These are phyloP conservation scores for Watsonalla binaria DNA, from an alignment of 2,888 invertebrate genomes.

Conservation along the genomic window DNA sequence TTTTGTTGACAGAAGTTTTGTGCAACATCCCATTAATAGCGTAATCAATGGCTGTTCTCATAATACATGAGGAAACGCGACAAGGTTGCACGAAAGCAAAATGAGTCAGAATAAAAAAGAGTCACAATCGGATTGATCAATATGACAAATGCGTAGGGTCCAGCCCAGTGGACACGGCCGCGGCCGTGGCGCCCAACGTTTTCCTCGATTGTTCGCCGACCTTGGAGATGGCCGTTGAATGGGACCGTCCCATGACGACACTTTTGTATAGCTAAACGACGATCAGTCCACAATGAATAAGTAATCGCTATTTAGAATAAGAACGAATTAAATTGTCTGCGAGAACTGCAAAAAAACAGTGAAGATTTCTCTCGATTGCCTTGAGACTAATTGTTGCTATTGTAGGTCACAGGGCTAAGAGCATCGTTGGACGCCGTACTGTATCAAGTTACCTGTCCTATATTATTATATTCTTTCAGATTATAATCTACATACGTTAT, in stretches of 20 bases:
- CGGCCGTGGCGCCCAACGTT: conserved; percentile 32
- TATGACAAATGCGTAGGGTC: conserved; percentile 33
- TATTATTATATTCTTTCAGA: too few relatives aligned
- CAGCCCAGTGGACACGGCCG: conserved; percentile 9
- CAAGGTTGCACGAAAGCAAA: conserved; percentile 13
- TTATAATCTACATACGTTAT: too few relatives aligned
- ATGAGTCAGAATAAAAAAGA: conserved; percentile 27
- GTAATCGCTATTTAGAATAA: background rate
- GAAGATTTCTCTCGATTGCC: background rate
- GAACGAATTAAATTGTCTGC: background rate
- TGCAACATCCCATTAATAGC: background rate
- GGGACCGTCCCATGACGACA: conserved; percentile 10
- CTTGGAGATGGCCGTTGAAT: conserved; percentile 29
- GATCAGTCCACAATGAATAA: background rate
- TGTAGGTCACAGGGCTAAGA: background rate
- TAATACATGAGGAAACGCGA: background rate
- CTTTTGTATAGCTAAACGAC: background rate
- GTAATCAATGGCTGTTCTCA: background rate
- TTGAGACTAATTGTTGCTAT: background rate
- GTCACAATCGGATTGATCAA: conserved; percentile 37
- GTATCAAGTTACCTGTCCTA: too few relatives aligned
- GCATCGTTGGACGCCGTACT: background rate
- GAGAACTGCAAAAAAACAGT: background rate
- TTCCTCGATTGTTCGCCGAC: conserved; percentile 30
- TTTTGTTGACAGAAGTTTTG: background rate